Percentiles rank a stretch among this genome's conserved stretches.
phyloP scores from a whole-genome alignment of 2,888 invertebrate genomes.

The Xestia c-nigrum region DNA sequence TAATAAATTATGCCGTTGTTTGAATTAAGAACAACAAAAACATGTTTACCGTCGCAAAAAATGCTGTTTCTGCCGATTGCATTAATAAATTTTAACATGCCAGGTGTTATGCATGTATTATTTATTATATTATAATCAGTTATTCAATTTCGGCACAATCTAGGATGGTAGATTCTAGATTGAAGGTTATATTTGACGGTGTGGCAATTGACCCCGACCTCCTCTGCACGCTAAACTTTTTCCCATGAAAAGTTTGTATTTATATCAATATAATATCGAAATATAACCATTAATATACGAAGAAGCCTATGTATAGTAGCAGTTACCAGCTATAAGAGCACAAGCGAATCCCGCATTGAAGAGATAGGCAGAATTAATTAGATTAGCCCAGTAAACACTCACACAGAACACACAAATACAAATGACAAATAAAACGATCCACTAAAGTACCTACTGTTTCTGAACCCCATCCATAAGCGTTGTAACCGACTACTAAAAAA shows the following conservation, averaged over 20 bases:
- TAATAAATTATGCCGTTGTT: not conserved
- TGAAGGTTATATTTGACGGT: not conserved
- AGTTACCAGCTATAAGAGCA: no score
- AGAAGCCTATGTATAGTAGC: no score
- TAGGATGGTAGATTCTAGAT: not conserved
- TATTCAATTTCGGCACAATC: not conserved
- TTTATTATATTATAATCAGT: not conserved
- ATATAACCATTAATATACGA: no score
- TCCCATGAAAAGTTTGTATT: not conserved
- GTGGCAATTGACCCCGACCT: conserved; percentile 11
- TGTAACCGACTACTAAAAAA: no score
- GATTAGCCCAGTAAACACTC: no score
- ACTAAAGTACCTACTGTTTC: no score
- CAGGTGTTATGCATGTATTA: not conserved
- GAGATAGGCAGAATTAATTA: no score
- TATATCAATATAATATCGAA: no score
- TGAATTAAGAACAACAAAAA: not conserved
- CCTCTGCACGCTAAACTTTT: not conserved
- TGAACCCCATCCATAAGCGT: no score
- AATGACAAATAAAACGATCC: no score
- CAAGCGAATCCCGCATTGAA: no score
- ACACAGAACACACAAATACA: no score
- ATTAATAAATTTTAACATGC: not conserved
- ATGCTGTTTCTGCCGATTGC: not conserved
- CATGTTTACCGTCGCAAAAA: not conserved